Evolutionary conservation across 1,140 invertebrate species (phyloP), one percentile per base, ranked within the genome.

Genomic region (Drosophila malerkotliana): DNA sequence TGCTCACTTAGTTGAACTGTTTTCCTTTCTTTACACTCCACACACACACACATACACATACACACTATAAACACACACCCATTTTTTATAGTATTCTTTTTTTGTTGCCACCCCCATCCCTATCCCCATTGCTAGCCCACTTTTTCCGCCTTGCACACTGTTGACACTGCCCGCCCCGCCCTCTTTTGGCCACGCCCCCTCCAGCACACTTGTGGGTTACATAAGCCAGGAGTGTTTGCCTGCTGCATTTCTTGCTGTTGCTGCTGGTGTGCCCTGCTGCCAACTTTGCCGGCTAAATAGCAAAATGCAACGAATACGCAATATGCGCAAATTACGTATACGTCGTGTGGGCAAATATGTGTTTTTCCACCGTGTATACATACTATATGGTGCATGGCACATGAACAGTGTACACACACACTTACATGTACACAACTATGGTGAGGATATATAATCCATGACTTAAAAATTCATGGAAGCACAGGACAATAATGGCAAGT

Each of bases 271-370:
- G 54, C 37, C 14, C 55, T 30, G 53, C 78, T 72, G 77, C 56
- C 74, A 80, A 76, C 62, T 80, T 37, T 72, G 72, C 72, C 64
- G 60, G 71, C 72, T 75, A 75, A 74, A 74, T 74, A 75, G 62
- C 72, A 58, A 75, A 76, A 67, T 80, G 81, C 81, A 87, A 49
- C 82, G 82, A 67, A 87, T 81, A 87, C 82, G 81, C 81, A 84
- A 81, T 87, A 84, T 84, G 82, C 72, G 81, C 79, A 87, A 84
- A 82, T 85, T 85, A 87, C 83, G 69, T 87, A 82, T 75, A 78
- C 82, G 66, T 48, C 58, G 57, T 57, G 81, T 45, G 51, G 53
- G 81, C 60, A 85, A 80, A 79, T 87, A 78, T 68, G 69, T 75
- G 84, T 59, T 71, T 56, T 52, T 61, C 56, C 34, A 4, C 28